Evolutionary conservation across 2,888 invertebrate species (phyloP), one percentile per base, ranked within the genome.

Genomic region (Eurytoma californica): DNA sequence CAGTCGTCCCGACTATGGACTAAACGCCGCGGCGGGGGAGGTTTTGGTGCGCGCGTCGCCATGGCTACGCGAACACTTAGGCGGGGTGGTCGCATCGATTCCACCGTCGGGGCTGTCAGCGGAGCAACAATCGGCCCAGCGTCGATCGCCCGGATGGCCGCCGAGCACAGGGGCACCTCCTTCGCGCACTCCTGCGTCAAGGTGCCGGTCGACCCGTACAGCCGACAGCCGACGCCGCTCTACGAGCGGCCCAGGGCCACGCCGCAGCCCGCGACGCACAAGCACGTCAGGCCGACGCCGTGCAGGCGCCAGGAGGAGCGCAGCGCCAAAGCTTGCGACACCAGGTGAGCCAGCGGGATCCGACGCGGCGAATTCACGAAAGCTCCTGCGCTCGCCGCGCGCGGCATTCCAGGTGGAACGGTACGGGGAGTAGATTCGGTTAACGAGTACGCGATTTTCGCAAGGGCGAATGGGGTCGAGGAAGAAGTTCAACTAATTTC

Each of bases 111-210:
- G 16, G 51, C 63, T 13, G 24, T 24, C 49, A 20, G 28, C 63
- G 16, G 24, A 72, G 63, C 39, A 61, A 39, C 58, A 55, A 24
- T 30, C 24, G 49, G 24, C 60, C 60, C 18, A 13, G 16, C 12
- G 20, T 18, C 20, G 14, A 65, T 28, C 18, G 9, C 0, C 39
- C 72, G 82, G 82, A 92, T 92, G 92, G 87, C 90, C 79, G 87
- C 90, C 79, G 89, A 91, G 79, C 94, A 94, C 88, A 90, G 90
- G 72, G 92, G 92, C 82, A 93, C 94, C 86, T 93, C 93, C 69
- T 95, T 94, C 90, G 93, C 92, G 82, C 94, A 95, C 91, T 94
- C 94, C 53, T 95, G 95, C 87, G 87, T 95, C 16, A 94, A 93
- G 91, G 93, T 94, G 82, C 95, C 95, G 18, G 91, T 94, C 74